Evolutionary conservation across 2,888 invertebrate genomes (phyloP), one percentile per base, ranked within the genome.

Genomic region (Allygus modestus): DNA sequence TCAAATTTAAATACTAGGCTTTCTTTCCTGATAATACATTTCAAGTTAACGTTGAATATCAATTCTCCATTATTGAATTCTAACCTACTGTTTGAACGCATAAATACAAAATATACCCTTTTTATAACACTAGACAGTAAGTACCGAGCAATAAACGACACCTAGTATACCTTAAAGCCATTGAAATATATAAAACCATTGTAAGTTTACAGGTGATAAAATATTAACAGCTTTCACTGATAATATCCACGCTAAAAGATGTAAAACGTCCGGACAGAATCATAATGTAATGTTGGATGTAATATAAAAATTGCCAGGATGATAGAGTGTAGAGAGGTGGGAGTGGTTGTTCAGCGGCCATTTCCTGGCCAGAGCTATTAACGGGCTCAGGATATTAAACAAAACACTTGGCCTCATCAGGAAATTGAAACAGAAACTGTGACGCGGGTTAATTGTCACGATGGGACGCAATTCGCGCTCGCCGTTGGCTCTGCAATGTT

Each of bases 331-430:
- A 12, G 41, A 15, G 41, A 15, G 41, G 65, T 11, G 31, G 43
- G 43, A 28, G 77, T 77, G 77, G 43, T 31, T 71, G 71, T 71
- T 41, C 69, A 33, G 69, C 28, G 26, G 77, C 77, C 41, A 77
- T 77, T 77, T 77, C 77, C 77, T 77, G 77, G 77, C 51, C 77
- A 77, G 28, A 28, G 46, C 77, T 28, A 77, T 77, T 77, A 77
- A 77, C 77, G 26, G 73, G 73, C n/a, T 15, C 77, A 77, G 77
- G 77, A 77, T 77, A 77, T 77, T 77, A 77, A 77, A 77, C 77
- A 77, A 77, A 77, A 77, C 77, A 43, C 37, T 23, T 15, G 73
- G 41, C 20, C 46, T 77, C 77, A 77, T 77, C 77, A 77, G 77
- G 77, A 77, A 77, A 77, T 77, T 77, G 77, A 77, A 77, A 77